Base-by-base conservation (phyloP, 2,113 vertebrate genomes). In the Campylomormyrus numenius region DNA sequence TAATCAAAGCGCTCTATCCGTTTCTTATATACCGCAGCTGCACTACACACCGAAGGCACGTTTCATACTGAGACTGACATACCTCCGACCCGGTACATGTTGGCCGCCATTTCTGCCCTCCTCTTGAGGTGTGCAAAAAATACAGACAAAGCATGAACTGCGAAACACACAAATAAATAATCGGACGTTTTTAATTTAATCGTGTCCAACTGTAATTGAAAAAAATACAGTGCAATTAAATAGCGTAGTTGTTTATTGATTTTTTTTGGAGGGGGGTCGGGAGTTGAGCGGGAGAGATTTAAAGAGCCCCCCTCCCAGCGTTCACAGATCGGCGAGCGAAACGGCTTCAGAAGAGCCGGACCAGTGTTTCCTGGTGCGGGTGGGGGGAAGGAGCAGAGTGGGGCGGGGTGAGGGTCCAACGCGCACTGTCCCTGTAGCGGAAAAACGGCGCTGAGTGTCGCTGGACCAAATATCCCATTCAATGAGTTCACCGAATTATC, bases 61-160 rank as follows among this genome's bases (percentile, higher is more conserved):
- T 50, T 88, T 92, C 92, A 92, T 89, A 94, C 93, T 91, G 88
- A 95, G 95, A 94, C 93, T 95, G 95, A 96, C 96, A 94, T 96
- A 97, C 97, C 96, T 97, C 97, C 95, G 95, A 97, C 96, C 96
- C 97, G 94, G 95, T 97, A 97, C 97, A 97, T 97, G 96, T 97
- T 97, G 95, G 96, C 97, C 96, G 96, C 97, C 96, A 97, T 97
- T 95, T 96, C 96, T 96, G 96, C 95, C 95, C 96, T 95, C 89
- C 89, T 89, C 95, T 94, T 94, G 95, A 95, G 95, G 95, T 95
- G 95, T 93, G 83, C 45, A 56, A 89, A 85, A 89, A 89, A 85
- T 92, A 94, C 91, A 93, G 95, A 92, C 85, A 90, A 80, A 94
- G 93, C 94, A 92, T 95, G 93, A 95, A 95, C 94, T 95, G 89